Conservation (phyloP, 1,140 invertebrate genomes). For the Penaeus indicus region DNA sequence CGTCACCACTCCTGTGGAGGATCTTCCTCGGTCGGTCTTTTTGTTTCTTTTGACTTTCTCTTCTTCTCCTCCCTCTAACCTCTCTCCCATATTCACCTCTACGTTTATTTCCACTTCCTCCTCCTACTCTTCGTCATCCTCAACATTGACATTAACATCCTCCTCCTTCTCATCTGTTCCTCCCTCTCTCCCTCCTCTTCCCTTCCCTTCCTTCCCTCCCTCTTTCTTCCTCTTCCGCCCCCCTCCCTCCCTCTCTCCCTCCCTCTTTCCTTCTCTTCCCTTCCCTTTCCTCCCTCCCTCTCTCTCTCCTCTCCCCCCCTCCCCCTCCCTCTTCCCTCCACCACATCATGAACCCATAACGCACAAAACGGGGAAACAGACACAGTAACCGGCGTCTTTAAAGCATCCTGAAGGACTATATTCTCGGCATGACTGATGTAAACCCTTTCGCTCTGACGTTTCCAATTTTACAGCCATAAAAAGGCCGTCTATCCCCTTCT, state of each 20-base stretch:
- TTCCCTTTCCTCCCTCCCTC: not conserved
- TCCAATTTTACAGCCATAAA: conserved; percentile 38
- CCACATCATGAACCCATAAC: too few species aligned
- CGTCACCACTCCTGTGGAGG: too few species aligned
- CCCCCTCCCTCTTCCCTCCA: not conserved
- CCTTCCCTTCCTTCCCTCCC: not conserved
- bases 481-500: not conserved
- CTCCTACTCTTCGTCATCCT: too few species aligned
- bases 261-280: conserved; percentile 1
- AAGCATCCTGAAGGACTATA: not conserved
- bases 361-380: conserved; percentile 13
- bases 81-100: too few species aligned
- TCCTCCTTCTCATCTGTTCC: not conserved
- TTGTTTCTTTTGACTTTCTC: not conserved
- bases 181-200: conserved; percentile 14
- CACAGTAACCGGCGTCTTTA: not conserved
- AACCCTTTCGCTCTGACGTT: not conserved
- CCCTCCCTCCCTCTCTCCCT: conserved; percentile 26
- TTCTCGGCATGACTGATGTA: conserved; percentile 25
- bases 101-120: too few species aligned
- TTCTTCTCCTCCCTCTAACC: not conserved
- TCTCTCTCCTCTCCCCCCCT: not conserved
- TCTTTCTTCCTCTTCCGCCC: not conserved
- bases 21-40: too few species aligned
- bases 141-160: too few species aligned